A percentile compares a stretch with the other conserved stretches of the same genome.
These are phyloP conservation scores for Gisinianus flammeolus DNA, from an alignment of 2,888 invertebrate species.

Conservation along the genomic window DNA sequence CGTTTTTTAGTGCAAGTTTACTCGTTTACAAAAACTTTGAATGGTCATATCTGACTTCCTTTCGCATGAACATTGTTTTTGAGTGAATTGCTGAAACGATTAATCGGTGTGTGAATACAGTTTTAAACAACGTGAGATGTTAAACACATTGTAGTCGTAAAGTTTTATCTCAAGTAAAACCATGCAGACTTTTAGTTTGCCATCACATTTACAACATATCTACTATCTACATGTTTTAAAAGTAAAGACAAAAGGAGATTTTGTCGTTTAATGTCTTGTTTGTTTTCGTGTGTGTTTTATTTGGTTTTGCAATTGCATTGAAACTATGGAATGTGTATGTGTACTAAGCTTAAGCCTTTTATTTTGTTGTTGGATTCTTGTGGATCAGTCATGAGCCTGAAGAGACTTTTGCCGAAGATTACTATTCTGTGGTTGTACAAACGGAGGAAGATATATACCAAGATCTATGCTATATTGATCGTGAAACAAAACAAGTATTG, in stretches of 20 bases:
- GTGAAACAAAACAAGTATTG: constrained; percentile 55
- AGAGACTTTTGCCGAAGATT: constrained; percentile 54
- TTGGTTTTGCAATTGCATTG: constrained; percentile 11
- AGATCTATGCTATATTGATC: constrained; percentile 76
- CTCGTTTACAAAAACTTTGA: background rate
- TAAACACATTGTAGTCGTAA: no score
- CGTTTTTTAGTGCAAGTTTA: background rate
- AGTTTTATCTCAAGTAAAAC: no score
- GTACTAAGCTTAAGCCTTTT: constrained; percentile 38
- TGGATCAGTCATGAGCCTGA: constrained; percentile 47
- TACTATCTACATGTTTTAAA: background rate
- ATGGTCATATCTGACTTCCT: background rate
- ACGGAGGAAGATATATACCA: constrained; percentile 90
- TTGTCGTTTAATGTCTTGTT: background rate
- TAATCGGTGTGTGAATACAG: no score
- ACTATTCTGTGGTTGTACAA: constrained; percentile 56
- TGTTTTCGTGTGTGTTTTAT: constrained; percentile 10
- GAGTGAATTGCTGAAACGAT: no score
- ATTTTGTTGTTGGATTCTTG: constrained; percentile 26
- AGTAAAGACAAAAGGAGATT: background rate
- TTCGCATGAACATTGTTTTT: background rate
- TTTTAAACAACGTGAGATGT: no score
- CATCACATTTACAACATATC: background rate
- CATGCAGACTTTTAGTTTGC: no score
- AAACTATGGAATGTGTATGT: constrained; percentile 12